These are phyloP conservation scores for Grammomys dolichurus DNA, from an alignment of 2,113 vertebrate species.

Conservation along the genomic window DNA sequence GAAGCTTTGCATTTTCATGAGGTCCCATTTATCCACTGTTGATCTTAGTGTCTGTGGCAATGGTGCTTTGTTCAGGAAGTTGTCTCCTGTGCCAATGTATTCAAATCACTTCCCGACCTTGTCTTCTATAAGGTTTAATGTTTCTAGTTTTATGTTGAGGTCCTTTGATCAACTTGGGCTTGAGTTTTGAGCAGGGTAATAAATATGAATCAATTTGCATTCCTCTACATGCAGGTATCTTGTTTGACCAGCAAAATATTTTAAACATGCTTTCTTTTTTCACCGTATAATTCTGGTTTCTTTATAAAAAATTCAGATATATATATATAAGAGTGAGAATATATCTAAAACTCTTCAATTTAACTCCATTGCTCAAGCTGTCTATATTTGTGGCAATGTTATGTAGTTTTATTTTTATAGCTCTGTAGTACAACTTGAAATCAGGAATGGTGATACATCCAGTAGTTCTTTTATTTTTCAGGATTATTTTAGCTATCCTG, in stretches of 20 bases:
- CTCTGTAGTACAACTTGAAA: background rate
- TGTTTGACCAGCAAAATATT: background rate
- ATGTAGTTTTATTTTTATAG: background rate
- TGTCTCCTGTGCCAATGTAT: background rate
- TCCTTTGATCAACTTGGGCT: background rate
- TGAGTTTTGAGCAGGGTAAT: background rate
- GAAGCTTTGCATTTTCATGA: no score
- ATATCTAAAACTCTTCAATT: no score
- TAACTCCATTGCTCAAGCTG: background rate
- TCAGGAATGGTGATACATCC: background rate
- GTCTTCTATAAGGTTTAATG: background rate
- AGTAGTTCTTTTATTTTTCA: background rate
- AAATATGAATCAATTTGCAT: background rate
- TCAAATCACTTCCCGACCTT: background rate
- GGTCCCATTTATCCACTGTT: no score
- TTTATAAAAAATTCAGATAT: background rate
- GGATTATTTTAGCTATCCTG: background rate
- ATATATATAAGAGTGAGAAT: no score
- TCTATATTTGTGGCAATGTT: background rate
- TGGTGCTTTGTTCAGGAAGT: background rate
- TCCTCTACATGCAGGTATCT: background rate
- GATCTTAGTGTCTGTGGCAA: background rate
- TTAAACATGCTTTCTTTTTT: background rate
- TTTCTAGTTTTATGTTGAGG: background rate
- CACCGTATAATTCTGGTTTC: background rate